phyloP scores from a whole-genome alignment of 2,888 invertebrate species.

The Hypercompe scribonia region DNA sequence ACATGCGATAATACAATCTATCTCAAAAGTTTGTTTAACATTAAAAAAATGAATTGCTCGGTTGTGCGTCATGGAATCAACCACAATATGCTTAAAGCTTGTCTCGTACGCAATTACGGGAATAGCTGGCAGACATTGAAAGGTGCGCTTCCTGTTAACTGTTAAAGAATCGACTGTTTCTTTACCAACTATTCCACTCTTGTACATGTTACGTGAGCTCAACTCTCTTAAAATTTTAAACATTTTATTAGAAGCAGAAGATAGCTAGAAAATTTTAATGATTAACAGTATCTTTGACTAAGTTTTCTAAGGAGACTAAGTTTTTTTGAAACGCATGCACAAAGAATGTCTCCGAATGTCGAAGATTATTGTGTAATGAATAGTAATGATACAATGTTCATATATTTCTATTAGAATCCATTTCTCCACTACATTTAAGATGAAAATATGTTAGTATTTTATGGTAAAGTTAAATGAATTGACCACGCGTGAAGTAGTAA shows the following conservation, averaged over 20 bases:
- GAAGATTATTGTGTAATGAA: neutral
- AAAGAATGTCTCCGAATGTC: neutral
- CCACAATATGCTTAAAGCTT: neutral
- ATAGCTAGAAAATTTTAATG: neutral
- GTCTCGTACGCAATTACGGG: neutral
- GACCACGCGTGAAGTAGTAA: slow-evolving; percentile 5
- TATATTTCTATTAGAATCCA: neutral
- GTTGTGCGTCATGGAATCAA: neutral
- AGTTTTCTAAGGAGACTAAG: neutral
- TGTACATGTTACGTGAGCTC: neutral
- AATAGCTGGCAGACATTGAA: neutral
- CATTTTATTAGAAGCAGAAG: neutral
- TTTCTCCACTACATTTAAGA: neutral
- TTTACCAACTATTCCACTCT: neutral
- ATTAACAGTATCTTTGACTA: neutral
- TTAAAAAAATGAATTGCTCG: neutral
- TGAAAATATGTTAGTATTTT: slow-evolving; percentile 11
- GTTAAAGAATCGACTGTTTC: neutral
- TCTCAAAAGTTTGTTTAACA: neutral
- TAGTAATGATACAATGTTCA: neutral
- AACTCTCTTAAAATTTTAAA: neutral
- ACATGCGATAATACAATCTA: neutral
- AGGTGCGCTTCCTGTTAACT: neutral
- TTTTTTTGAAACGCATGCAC: neutral
- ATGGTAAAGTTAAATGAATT: slow-evolving; percentile 5